phyloP scores from a whole-genome alignment of 2,888 invertebrate genomes.

The Clusia tigrina region DNA sequence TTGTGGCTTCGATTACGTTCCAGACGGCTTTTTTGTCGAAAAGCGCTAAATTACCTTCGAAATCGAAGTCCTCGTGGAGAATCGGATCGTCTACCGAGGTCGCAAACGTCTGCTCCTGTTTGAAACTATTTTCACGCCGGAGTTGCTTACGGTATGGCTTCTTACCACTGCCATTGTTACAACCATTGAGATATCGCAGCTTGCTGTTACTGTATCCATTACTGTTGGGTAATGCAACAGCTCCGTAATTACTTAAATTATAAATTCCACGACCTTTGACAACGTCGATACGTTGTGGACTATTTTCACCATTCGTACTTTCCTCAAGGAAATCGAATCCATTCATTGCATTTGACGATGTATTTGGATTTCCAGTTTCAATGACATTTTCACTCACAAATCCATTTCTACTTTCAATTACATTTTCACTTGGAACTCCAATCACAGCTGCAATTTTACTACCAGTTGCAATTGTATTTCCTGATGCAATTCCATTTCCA shows the following conservation, averaged over 20 bases:
- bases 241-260: conserved; percentile 34
- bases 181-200: conserved; percentile 31
- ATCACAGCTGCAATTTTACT: too few species aligned
- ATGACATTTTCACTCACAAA: too few species aligned
- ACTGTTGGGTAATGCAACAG: conserved; percentile 9
- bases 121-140: conserved; percentile 54
- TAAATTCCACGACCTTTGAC: conserved; percentile 34
- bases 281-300: conserved; percentile 62
- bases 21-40: conserved; percentile 87
- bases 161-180: conserved; percentile 31
- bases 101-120: conserved; percentile 58
- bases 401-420: too few species aligned
- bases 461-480: too few species aligned
- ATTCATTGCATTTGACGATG: too few species aligned
- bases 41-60: conserved; percentile 90
- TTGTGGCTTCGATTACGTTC: conserved; percentile 73
- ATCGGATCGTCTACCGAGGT: conserved; percentile 62
- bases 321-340: too few species aligned
- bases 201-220: conserved; percentile 27
- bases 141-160: conserved; percentile 47
- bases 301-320: too few species aligned
- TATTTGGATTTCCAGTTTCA: too few species aligned
- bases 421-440: too few species aligned
- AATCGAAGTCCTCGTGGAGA: conserved; percentile 82
- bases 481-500: too few species aligned